Conservation (phyloP, 35 echinoderm and acorn worm species). For the Anneissia japonica region DNA sequence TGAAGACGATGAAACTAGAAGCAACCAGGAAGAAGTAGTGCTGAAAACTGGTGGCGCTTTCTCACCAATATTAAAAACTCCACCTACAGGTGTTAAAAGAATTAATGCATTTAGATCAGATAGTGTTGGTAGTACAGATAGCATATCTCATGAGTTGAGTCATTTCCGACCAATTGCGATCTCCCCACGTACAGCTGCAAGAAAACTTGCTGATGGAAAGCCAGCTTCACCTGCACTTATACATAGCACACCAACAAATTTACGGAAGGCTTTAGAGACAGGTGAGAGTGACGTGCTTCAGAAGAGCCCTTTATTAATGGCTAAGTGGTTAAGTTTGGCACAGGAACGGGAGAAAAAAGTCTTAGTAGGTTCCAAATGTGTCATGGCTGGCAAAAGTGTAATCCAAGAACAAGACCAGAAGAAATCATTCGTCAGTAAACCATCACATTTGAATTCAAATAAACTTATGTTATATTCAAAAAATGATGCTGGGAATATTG, state of each 20-base stretch:
- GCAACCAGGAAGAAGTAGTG: background rate
- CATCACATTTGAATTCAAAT: too few relatives aligned
- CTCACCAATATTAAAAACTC: background rate
- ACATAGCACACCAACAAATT: conserved; percentile 72
- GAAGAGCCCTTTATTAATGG: conserved; percentile 3
- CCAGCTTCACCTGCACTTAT: conserved; percentile 63
- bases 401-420: background rate
- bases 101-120: conserved; percentile 14
- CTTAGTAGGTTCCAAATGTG: background rate
- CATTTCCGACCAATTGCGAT: conserved; percentile 87
- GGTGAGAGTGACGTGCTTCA: conserved; percentile 2
- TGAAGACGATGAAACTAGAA: background rate
- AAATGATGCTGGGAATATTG: too few relatives aligned
- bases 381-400: background rate
- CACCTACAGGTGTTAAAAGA: background rate
- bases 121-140: conserved; percentile 74
- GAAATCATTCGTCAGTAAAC: background rate
- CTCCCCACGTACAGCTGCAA: conserved; percentile 76
- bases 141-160: conserved; percentile 72
- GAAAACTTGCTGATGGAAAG: conserved; percentile 65
- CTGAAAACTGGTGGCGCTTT: background rate
- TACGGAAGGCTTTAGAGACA: background rate
- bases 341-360: background rate
- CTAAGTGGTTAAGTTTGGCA: conserved; percentile 14
- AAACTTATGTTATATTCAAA: too few relatives aligned